phyloP scores from a whole-genome alignment of 2,113 vertebrate genomes.

The Sebastes fasciatus region DNA sequence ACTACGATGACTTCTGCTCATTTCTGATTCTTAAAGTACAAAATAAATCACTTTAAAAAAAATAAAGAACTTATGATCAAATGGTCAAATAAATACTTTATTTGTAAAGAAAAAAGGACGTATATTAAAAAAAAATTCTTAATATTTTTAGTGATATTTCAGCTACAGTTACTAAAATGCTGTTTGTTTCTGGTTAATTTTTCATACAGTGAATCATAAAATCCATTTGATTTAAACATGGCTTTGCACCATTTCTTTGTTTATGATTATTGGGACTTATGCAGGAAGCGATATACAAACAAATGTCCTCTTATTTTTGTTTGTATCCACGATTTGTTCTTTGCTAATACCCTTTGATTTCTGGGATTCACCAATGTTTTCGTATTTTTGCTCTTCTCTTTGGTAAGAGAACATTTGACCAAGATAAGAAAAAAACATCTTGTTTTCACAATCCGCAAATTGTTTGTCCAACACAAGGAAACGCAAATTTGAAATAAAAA shows the following conservation, averaged over 20 bases:
- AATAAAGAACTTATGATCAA: not conserved
- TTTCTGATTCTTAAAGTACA: conserved; percentile 11
- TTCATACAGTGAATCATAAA: not conserved
- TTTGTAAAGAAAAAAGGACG: not conserved
- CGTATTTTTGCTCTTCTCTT: no score
- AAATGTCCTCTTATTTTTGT: no score
- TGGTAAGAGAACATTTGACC: no score
- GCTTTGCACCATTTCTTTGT: not conserved
- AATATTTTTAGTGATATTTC: not conserved
- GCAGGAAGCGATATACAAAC: no score
- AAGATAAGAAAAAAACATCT: no score
- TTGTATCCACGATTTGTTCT: no score
- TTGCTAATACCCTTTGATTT: no score
- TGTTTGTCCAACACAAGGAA: no score
- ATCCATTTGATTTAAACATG: not conserved
- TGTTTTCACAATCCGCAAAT: no score
- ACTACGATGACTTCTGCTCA: not conserved
- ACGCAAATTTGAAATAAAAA: no score
- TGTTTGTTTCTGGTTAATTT: not conserved
- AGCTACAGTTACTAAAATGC: not conserved
- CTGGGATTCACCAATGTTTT: no score
- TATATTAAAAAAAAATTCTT: not conserved
- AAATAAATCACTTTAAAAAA: no score
- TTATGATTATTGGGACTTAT: not conserved
- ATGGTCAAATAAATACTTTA: not conserved